These are phyloP conservation scores for Felis catus DNA, from an alignment of 2,113 vertebrate genomes.

Conservation along the genomic window F.catus_Fca126_mat1.0 CM031419.1:89538501-89539000, in stretches of 20 bases:
- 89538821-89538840: neutral
- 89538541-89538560: neutral
- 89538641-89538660: neutral
- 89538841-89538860: neutral
- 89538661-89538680: neutral
- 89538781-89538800: neutral
- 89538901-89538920: neutral
- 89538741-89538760: neutral
- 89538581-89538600: neutral
- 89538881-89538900: neutral
- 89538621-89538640: neutral
- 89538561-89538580: neutral
- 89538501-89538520: neutral
- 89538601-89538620: neutral
- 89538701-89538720: neutral
- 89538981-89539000: neutral
- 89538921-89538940: neutral
- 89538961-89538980: neutral
- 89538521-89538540: neutral
- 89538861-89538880: neutral
- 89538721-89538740: neutral
- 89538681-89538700: neutral
- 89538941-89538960: neutral
- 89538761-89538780: neutral
- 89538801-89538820: neutral